A percentile compares a stretch with the other conserved stretches of the same genome.
Evolutionary conservation across 2,113 vertebrate genomes (phyloP).

Genomic region (Poicephalus meyeri): DNA sequence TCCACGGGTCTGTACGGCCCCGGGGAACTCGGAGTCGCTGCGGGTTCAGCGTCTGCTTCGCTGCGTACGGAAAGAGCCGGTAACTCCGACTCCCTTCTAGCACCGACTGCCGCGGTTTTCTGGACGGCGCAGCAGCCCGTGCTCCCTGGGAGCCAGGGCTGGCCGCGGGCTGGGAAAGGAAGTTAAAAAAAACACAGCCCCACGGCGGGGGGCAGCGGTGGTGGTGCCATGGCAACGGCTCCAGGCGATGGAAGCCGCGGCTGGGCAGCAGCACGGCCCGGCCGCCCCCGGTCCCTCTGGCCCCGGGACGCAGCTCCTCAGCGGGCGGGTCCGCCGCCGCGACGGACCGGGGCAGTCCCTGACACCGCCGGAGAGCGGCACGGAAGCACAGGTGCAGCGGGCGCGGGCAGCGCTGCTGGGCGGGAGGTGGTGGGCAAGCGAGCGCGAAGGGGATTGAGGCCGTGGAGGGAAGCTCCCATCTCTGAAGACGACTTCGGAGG

Average conservation of each 20-base stretch:
- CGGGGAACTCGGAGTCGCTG: background rate
- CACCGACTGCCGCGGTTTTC: too few relatives aligned
- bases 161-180: background rate
- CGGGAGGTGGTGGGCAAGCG: background rate
- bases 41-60: background rate
- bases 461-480: background rate
- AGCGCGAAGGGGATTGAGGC: background rate
- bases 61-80: too few relatives aligned
- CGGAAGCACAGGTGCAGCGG: slow-evolving; percentile 72
- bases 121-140: background rate
- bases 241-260: background rate
- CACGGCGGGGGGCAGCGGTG: background rate
- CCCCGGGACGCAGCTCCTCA: background rate
- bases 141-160: background rate
- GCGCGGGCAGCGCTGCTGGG: background rate
- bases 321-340: background rate
- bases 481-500: background rate
- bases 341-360: background rate
- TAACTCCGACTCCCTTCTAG: too few relatives aligned
- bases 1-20: background rate
- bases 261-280: background rate
- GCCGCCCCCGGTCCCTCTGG: too few relatives aligned
- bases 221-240: background rate
- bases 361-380: slow-evolving; percentile 49
- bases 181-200: background rate